These are phyloP conservation scores for Macrosteles quadrilineatus DNA, from an alignment of 1,140 invertebrate genomes.

Conservation along the genomic window DNA sequence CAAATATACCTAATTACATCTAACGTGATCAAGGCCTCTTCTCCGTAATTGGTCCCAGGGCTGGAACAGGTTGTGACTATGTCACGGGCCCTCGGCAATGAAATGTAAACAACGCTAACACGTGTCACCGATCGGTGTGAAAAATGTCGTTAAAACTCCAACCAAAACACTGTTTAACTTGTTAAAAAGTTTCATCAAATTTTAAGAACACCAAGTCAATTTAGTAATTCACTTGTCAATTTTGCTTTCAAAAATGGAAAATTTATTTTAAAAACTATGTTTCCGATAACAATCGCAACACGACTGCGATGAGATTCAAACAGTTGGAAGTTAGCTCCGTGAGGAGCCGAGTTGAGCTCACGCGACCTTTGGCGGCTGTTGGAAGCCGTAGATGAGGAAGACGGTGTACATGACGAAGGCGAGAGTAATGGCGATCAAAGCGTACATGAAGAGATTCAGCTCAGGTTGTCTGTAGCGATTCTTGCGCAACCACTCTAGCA, in stretches of 20 bases:
- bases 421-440: conserved; percentile 78
- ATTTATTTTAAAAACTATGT: no score
- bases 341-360: neutral
- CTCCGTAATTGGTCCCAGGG: neutral
- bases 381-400: conserved; percentile 88
- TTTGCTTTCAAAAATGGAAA: no score
- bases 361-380: conserved; percentile 29
- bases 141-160: no score
- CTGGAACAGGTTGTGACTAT: neutral
- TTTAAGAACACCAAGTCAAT: no score
- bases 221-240: no score
- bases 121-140: no score
- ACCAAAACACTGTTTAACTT: no score
- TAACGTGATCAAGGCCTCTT: conserved; percentile 5
- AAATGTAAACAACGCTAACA: no score
- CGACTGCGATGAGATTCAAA: no score
- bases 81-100: conserved; percentile 6
- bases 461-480: conserved; percentile 92
- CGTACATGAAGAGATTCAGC: conserved; percentile 94
- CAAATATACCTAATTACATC: neutral
- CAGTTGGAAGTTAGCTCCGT: neutral
- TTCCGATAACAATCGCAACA: no score
- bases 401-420: conserved; percentile 88
- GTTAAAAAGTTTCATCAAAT: no score
- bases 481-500: conserved; percentile 91